phyloP scores from a whole-genome alignment of 2,797 vertebrate genomes.

The Sitta carolinensis region DNA sequence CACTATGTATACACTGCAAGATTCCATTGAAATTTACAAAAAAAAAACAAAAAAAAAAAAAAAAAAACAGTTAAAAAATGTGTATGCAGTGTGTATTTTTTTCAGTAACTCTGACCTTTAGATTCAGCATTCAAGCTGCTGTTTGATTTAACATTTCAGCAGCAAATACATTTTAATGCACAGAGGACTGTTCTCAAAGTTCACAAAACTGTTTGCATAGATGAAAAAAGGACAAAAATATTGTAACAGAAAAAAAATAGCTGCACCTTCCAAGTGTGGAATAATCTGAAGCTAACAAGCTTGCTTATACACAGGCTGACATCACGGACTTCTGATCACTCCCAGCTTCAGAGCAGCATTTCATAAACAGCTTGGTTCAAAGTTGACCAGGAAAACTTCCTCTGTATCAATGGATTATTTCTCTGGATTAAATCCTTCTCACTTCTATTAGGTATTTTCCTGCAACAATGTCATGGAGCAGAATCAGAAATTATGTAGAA shows the following conservation, averaged over 20 bases:
- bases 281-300: background rate
- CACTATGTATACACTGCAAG: background rate
- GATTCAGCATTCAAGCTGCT: constrained; percentile 1
- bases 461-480: background rate
- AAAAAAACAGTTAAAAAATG: background rate
- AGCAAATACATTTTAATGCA: constrained; percentile 54
- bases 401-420: background rate
- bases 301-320: background rate
- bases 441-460: background rate
- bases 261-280: background rate
- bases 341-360: background rate
- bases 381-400: background rate
- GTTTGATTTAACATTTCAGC: constrained; percentile 53
- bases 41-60: too few species aligned
- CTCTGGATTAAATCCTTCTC: background rate
- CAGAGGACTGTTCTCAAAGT: constrained; percentile 57
- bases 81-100: background rate
- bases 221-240: background rate
- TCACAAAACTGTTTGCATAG: constrained; percentile 48
- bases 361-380: background rate
- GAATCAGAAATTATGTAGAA: background rate
- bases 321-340: background rate
- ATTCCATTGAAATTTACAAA: background rate
- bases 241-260: background rate
- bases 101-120: constrained; percentile 58